Evolutionary conservation across 2,888 invertebrate species (phyloP).

Genomic region (Trissolcus brochymenae): DNA sequence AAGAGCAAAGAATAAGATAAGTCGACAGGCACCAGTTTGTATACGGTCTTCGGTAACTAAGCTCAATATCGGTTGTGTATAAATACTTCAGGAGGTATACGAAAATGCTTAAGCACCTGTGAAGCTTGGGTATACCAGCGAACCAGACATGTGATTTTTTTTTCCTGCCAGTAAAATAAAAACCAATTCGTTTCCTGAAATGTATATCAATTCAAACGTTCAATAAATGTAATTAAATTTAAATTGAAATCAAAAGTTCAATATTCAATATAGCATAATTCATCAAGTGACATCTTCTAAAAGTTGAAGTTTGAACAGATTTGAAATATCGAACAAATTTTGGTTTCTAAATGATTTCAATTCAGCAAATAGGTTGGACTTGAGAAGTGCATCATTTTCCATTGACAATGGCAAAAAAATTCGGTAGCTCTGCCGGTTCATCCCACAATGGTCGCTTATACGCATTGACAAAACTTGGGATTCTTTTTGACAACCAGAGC

Average conservation of each 20-base stretch:
- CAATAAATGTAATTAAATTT: no score
- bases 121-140: slow-evolving; percentile 2
- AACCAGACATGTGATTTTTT: slow-evolving; percentile 24
- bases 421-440: slow-evolving; percentile 38
- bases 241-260: no score
- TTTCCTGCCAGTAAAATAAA: slow-evolving; percentile 18
- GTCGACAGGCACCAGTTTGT: slow-evolving; percentile 3
- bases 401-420: slow-evolving; percentile 27
- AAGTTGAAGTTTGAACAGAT: no score
- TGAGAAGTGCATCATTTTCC: slow-evolving; percentile 34
- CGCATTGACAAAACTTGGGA: slow-evolving; percentile 43
- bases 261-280: no score
- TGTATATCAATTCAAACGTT: no score
- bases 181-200: no score
- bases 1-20: slow-evolving; percentile 24
- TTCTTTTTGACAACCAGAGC: slow-evolving; percentile 30
- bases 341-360: no score
- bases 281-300: no score
- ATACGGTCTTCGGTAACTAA: slow-evolving; percentile 8
- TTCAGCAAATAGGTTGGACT: slow-evolving; percentile 9
- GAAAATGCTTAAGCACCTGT: slow-evolving; percentile 17
- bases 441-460: slow-evolving; percentile 19
- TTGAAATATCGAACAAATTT: no score
- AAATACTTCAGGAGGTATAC: slow-evolving; percentile 15
- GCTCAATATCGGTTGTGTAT: slow-evolving; percentile 20